These are phyloP conservation scores for Cerceris rybyensis DNA, from an alignment of 2,888 invertebrate species.

Conservation along the genomic window DNA sequence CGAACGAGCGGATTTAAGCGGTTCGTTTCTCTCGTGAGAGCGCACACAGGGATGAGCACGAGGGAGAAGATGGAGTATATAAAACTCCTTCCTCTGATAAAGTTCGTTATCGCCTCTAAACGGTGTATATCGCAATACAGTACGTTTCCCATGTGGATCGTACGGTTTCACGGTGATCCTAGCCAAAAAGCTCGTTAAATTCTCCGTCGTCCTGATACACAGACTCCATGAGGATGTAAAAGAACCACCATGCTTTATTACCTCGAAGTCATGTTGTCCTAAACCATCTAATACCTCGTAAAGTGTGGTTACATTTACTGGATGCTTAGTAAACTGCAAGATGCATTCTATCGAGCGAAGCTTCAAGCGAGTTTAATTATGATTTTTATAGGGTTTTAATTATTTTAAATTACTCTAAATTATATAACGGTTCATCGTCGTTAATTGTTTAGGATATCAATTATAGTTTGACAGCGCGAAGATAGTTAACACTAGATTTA, in stretches of 20 bases:
- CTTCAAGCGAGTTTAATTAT: no score
- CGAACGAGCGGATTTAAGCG: neutral
- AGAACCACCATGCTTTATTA: constrained; percentile 30
- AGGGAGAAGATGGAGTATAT: neutral
- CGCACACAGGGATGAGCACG: neutral
- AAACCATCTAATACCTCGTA: constrained; percentile 43
- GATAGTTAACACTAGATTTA: no score
- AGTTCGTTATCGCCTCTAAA: constrained; percentile 14
- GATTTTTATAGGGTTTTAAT: constrained; percentile 1
- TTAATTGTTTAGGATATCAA: no score
- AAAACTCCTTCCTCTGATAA: constrained; percentile 31
- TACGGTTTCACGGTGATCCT: constrained; percentile 23
- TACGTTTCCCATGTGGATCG: constrained; percentile 24
- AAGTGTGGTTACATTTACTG: constrained; percentile 23
- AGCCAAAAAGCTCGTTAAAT: constrained; percentile 33
- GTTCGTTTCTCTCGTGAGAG: neutral
- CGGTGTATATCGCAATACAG: constrained; percentile 17
- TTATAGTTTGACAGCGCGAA: no score
- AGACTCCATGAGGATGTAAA: constrained; percentile 37
- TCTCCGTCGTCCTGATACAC: constrained; percentile 27
- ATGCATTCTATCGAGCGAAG: neutral
- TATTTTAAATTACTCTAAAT: neutral
- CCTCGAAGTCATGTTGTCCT: constrained; percentile 21
- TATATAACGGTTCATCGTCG: no score
- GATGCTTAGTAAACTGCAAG: constrained; percentile 13